Evolutionary conservation across 2,113 vertebrate species (phyloP).

Genomic region (Sinocyclocheilus rhinocerous): DNA sequence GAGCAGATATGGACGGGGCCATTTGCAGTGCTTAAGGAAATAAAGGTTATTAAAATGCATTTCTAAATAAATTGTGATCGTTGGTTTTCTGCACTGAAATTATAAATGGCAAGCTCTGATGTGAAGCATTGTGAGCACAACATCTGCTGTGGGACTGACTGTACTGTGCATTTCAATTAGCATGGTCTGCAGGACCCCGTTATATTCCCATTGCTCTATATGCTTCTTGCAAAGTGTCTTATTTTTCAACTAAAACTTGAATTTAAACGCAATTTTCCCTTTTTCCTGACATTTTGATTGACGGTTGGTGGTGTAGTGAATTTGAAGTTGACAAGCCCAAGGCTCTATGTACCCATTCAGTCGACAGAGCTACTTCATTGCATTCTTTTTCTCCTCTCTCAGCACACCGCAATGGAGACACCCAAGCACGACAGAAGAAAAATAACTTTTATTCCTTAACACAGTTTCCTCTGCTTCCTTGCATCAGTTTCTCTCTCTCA

Average conservation of each 20-base stretch:
- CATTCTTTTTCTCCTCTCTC: conserved; percentile 16
- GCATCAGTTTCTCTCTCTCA: neutral
- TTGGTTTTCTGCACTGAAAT: conserved; percentile 41
- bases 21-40: conserved; percentile 38
- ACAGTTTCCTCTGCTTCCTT: neutral
- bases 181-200: neutral
- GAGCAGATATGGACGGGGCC: neutral
- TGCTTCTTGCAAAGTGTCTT: neutral
- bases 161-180: conserved; percentile 46
- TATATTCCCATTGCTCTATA: neutral
- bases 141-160: conserved; percentile 31
- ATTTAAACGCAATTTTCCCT: conserved; percentile 18
- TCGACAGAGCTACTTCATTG: conserved; percentile 4
- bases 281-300: conserved; percentile 24
- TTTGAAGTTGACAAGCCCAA: conserved; percentile 29
- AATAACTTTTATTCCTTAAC: conserved; percentile 26
- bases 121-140: conserved; percentile 35
- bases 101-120: conserved; percentile 40
- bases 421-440: neutral
- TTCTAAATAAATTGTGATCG: conserved; percentile 47
- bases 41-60: conserved; percentile 48
- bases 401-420: conserved; percentile 22
- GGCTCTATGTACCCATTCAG: conserved; percentile 13
- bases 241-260: neutral
- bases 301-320: conserved; percentile 36